phyloP scores from a whole-genome alignment of 1,140 invertebrate genomes.

The Amphibalanus amphitrite region DNA sequence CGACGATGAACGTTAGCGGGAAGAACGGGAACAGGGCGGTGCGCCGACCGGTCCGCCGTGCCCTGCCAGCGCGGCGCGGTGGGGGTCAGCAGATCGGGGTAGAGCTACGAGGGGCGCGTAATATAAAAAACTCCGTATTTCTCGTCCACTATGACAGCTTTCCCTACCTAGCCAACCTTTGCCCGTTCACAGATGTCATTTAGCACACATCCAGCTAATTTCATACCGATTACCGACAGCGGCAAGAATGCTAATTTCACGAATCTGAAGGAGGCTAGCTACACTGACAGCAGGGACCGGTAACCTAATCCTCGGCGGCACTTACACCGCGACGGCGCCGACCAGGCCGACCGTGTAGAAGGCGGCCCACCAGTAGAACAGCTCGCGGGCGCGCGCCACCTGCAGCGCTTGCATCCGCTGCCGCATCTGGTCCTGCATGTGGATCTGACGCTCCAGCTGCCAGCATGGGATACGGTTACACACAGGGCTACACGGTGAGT shows the following conservation, averaged over 20 bases:
- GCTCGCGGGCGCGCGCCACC: slow-evolving; percentile 47
- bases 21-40: slow-evolving; percentile 41
- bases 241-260: no score
- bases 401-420: slow-evolving; percentile 50
- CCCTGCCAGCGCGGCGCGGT: slow-evolving; percentile 35
- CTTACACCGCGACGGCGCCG: slow-evolving; percentile 40
- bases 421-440: slow-evolving; percentile 58
- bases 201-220: no score
- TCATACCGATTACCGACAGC: no score
- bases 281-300: no score
- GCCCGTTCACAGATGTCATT: no score
- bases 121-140: no score
- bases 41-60: slow-evolving; percentile 37
- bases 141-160: no score
- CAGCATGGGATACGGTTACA: background rate
- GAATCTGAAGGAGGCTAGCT: no score
- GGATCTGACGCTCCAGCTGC: slow-evolving; percentile 51
- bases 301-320: slow-evolving; percentile 5
- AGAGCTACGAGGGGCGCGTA: no score
- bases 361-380: slow-evolving; percentile 48
- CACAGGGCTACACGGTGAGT: no score
- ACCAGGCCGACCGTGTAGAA: slow-evolving; percentile 42
- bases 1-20: slow-evolving; percentile 47
- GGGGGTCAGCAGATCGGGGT: no score
- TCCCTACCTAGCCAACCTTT: no score